Conservation (phyloP, 2,113 vertebrate species). For the Mus pahari region DNA sequence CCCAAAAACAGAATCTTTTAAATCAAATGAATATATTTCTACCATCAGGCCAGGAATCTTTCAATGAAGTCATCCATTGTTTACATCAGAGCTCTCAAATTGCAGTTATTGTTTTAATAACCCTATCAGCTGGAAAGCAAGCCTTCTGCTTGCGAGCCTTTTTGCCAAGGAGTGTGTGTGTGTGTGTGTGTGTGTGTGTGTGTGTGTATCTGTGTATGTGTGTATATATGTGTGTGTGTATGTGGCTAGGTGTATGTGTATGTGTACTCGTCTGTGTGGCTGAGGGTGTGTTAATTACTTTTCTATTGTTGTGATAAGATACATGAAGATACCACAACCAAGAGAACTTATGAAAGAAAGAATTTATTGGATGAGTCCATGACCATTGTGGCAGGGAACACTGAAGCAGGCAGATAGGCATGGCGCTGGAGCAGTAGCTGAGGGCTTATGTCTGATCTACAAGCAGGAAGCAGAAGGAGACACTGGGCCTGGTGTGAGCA, state of each 20-base stretch:
- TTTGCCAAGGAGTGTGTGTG: background rate
- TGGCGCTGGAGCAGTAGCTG: background rate
- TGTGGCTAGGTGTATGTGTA: fast-evolving
- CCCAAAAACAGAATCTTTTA: too few species aligned
- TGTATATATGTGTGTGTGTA: background rate
- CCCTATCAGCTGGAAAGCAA: background rate
- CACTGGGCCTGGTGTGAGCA: background rate
- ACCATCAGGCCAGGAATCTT: background rate
- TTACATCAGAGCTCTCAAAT: background rate
- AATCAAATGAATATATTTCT: background rate
- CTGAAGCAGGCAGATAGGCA: background rate
- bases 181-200: background rate
- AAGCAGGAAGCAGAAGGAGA: background rate
- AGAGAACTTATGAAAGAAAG: background rate
- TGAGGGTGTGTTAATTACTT: background rate
- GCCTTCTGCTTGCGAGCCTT: background rate
- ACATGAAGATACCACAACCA: background rate
- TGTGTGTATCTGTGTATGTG: background rate
- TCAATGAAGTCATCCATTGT: background rate
- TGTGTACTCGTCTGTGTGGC: too few species aligned
- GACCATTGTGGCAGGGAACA: background rate
- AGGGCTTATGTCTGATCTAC: background rate
- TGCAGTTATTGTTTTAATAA: background rate
- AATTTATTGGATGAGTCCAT: background rate
- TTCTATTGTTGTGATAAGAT: background rate